Evolutionary conservation across 2,888 invertebrate species (phyloP), one percentile per base, ranked within the genome.

Genomic region (Orchesella flavescens): DNA sequence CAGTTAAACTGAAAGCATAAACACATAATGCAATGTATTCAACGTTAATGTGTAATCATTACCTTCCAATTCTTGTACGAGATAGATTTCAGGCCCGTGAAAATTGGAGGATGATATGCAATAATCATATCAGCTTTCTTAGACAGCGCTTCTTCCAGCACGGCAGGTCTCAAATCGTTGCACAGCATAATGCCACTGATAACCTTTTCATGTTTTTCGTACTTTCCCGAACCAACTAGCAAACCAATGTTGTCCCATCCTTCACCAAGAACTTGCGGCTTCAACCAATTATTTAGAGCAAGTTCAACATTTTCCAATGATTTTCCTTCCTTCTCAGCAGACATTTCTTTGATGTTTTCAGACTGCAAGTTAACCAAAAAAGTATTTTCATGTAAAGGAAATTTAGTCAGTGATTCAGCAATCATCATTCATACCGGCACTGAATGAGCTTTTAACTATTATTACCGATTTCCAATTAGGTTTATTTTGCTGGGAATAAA

Each of bases 21-120:
- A 53, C 19, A 76, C 17, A 43, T 23, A 13, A 13, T 3, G 12
- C 9, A 81, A 43, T 49, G 53, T 44, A 4, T 46, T 34, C 44
- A 17, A 46, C 55, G n/a, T 23, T 3, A 21, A 55, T 61, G 34
- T 69, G 10, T 13, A 46, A 12, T 9, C 2, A 19, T 44, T 90
- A 95, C 94, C 93, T 94, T 93, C 96, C 93, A 93, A 13, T 90
- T 90, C 19, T 89, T 88, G 75, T 90, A 91, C 1, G 94, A 93
- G 55, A 98, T 91, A 53, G 94, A 92, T 89, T 96, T 97, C 75
- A 98, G 88, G 7, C 96, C 94, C 15, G 92, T 91, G 90, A 98
- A 98, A 89, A 98, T 95, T 19, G 97, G 97, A n/a, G 98, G 98
- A 91, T 98, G 98, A 90, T 98, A 98, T 0, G 97, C 94, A 79